Percentiles rank a stretch among this genome's conserved stretches.
phyloP scores from a whole-genome alignment of 1,140 invertebrate genomes.

The Nymphalis io region DNA sequence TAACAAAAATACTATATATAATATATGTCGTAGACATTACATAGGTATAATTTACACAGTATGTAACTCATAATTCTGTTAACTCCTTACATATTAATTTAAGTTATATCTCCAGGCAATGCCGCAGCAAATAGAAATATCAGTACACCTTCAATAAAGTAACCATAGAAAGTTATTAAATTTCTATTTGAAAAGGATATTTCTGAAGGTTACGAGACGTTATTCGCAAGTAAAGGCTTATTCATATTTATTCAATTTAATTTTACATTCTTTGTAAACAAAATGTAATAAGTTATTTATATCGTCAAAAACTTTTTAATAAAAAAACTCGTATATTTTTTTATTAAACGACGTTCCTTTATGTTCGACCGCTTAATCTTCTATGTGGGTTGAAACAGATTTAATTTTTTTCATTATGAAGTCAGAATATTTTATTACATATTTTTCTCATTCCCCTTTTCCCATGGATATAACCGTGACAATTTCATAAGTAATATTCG shows the following conservation, averaged over 20 bases:
- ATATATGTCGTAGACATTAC: no score
- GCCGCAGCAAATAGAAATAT: no score
- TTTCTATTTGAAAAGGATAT: background rate
- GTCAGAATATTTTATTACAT: slow-evolving; percentile 19
- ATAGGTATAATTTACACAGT: no score
- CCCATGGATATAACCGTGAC: background rate
- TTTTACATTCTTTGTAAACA: slow-evolving; percentile 7
- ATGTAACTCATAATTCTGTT: no score
- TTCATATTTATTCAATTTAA: slow-evolving; percentile 11
- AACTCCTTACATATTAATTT: no score
- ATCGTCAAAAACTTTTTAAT: slow-evolving; percentile 11
- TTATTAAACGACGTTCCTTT: slow-evolving; percentile 17
- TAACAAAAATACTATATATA: no score
- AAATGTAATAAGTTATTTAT: slow-evolving; percentile 4
- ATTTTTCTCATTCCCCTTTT: slow-evolving; percentile 6
- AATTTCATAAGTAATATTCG: background rate
- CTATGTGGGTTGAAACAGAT: slow-evolving; percentile 4
- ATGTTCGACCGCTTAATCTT: slow-evolving; percentile 10
- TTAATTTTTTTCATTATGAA: slow-evolving; percentile 18
- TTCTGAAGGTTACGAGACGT: background rate
- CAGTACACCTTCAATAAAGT: background rate
- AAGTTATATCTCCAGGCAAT: no score
- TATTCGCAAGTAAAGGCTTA: background rate
- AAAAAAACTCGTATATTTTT: slow-evolving; percentile 6
- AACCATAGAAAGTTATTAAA: background rate